A percentile compares a stretch with the other conserved stretches of the same genome.
phyloP scores from a whole-genome alignment of 1,140 invertebrate species.

The Danaus melanippus region DNA sequence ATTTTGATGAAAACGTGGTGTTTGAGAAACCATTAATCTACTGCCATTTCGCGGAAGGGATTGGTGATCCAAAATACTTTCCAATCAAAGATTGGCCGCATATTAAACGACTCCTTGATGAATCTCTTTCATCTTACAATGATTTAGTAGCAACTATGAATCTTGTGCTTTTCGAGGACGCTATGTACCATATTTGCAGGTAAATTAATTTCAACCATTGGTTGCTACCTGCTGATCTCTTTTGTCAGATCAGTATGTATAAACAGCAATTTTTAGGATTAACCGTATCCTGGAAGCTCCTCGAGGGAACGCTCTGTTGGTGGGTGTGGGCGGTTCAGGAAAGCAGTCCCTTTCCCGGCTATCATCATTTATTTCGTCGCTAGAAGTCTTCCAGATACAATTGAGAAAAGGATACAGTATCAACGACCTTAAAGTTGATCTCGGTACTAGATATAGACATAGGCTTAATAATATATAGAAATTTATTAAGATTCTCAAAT shows the following conservation, averaged over 20 bases:
- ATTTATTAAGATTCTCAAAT: too few relatives aligned
- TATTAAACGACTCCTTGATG: slow-evolving; percentile 83
- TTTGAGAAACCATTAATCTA: slow-evolving; percentile 83
- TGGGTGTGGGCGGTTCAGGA: slow-evolving; percentile 95
- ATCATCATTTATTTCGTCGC: slow-evolving; percentile 88
- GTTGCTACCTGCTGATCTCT: not conserved
- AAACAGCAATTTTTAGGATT: slow-evolving; percentile 72
- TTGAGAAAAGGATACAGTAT: slow-evolving; percentile 91
- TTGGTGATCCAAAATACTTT: slow-evolving; percentile 94
- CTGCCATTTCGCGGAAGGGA: slow-evolving; percentile 92
- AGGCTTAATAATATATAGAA: too few relatives aligned
- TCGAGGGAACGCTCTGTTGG: slow-evolving; percentile 90
- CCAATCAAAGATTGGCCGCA: slow-evolving; percentile 81
- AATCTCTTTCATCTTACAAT: slow-evolving; percentile 90
- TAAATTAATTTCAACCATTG: slow-evolving; percentile 23
- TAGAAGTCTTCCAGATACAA: slow-evolving; percentile 94
- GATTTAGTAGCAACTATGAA: slow-evolving; percentile 92
- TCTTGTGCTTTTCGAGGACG: slow-evolving; percentile 95
- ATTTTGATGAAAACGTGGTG: slow-evolving; percentile 56
- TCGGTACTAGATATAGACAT: slow-evolving; percentile 58
- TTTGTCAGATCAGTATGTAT: not conserved
- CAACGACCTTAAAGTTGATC: slow-evolving; percentile 86
- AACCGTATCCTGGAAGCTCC: slow-evolving; percentile 94
- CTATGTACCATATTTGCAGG: slow-evolving; percentile 91
- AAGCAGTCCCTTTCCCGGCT: slow-evolving; percentile 93